phyloP scores from a whole-genome alignment of 1,140 invertebrate species.

The Trichonephila clavipes region DNA sequence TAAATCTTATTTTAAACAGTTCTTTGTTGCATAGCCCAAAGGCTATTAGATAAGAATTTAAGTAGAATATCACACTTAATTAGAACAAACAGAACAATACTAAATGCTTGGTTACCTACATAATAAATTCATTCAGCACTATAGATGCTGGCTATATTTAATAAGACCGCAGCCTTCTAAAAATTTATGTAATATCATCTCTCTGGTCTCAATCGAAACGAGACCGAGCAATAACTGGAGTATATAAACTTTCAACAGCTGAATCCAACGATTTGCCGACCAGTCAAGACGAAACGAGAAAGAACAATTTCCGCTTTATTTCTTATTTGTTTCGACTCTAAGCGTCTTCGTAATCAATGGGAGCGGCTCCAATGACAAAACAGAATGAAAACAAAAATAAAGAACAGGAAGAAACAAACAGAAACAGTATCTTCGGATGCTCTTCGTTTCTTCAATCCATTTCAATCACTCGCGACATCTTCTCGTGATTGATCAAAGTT shows the following conservation, averaged over 20 bases:
- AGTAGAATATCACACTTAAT: too few relatives aligned
- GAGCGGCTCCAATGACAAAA: constrained; percentile 33
- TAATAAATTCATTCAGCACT: too few relatives aligned
- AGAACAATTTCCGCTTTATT: constrained; percentile 42
- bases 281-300: background rate
- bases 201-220: background rate
- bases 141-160: background rate
- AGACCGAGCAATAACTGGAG: background rate
- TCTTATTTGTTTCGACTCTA: constrained; percentile 40
- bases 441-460: constrained; percentile 41
- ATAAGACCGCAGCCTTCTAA: background rate
- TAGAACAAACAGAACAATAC: too few relatives aligned
- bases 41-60: too few relatives aligned
- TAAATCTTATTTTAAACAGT: too few relatives aligned
- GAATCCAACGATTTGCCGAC: constrained; percentile 44
- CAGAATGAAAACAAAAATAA: background rate
- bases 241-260: constrained; percentile 59
- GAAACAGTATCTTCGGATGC: constrained; percentile 38
- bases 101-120: too few relatives aligned
- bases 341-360: constrained; percentile 43
- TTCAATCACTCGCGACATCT: constrained; percentile 72
- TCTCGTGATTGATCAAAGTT: constrained; percentile 69
- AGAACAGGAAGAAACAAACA: background rate
- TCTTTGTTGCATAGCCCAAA: too few relatives aligned
- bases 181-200: background rate